Evolutionary conservation across 2,113 vertebrate species (phyloP), one percentile per base, ranked within the genome.

Genomic region (Vireo altiloquus): DNA sequence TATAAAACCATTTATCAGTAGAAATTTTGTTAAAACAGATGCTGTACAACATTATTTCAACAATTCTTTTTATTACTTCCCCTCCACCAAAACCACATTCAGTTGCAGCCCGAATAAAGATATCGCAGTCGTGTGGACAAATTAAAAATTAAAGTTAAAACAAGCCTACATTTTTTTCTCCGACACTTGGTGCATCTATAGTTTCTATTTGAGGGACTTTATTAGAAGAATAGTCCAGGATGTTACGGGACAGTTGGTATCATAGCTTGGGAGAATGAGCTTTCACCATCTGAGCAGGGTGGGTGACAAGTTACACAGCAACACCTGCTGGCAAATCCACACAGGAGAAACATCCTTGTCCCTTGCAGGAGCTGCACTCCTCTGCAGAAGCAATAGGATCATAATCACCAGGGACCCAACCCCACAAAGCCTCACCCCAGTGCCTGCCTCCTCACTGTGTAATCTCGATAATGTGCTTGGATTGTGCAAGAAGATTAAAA

Each of bases 261-360:
- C 82, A 39, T 44, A 31, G 53, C 68, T 54, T 44, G 37, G 53
- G 59, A 95, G 46, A 79, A 71, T 3, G 35, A 83, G 91, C 68
- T 71, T 49, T 78, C 72, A 10, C 50, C 69, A 46, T 63, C 25
- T 27, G 77, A 72, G 60, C 64, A 47, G 66, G 88, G 59, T 75
- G 76, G 84, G 92, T 94, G 95, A 87, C 93, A 95, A 92, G 92
- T 76, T 81, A 39, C 76, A 93, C 66, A 96, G 94, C 94, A 92
- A 76, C 95, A 92, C 91, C 95, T 96, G 91, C 96, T 94, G 93
- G 84, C 82, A 95, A 95, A 91, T 50, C 50, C 89, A 87, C 78
- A 84, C 31, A 81, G 92, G 69, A 90, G 91, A 94, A 82, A 24
- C 7, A 46, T 56, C 68, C 11, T 11, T 20, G 47, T 16, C 31